Conservation (phyloP, 2,113 vertebrate species). For the Bubo blakistoni region DNA sequence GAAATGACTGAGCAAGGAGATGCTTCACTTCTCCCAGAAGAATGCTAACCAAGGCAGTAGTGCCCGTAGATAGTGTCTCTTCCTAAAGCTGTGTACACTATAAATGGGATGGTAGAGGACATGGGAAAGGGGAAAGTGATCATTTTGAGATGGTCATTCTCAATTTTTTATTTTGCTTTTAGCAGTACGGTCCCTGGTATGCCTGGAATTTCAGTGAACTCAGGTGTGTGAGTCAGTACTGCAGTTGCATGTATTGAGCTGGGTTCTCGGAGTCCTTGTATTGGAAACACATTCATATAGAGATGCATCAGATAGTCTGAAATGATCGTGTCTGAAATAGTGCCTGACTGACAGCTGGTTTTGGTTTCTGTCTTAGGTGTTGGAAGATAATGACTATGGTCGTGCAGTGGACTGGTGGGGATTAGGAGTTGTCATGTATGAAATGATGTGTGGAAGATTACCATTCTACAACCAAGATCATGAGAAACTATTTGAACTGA, state of each 20-base stretch:
- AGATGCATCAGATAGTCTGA: background rate
- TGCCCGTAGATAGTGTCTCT: background rate
- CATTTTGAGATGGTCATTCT: background rate
- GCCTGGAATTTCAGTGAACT: background rate
- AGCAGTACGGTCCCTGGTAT: background rate
- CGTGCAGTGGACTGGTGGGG: slow-evolving; percentile 98
- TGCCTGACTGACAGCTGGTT: background rate
- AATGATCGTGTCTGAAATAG: background rate
- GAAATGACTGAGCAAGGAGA: background rate
- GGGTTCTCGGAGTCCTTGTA: background rate
- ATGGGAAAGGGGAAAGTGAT: background rate
- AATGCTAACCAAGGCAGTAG: background rate
- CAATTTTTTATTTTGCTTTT: background rate
- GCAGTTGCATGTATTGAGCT: background rate
- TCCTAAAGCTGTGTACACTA: background rate
- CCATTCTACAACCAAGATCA: slow-evolving; percentile 99
- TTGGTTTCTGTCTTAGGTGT: slow-evolving; percentile 77
- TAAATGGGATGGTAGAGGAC: background rate
- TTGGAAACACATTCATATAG: background rate
- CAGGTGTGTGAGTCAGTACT: background rate
- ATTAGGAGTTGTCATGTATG: slow-evolving; percentile 94
- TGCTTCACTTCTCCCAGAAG: background rate
- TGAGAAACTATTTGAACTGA: slow-evolving; percentile 96
- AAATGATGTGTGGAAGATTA: slow-evolving; percentile 97
- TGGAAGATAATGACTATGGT: slow-evolving; percentile 97